These are phyloP conservation scores for Taurulus bubalis DNA, from an alignment of 2,113 vertebrate species.

Conservation along the genomic window DNA sequence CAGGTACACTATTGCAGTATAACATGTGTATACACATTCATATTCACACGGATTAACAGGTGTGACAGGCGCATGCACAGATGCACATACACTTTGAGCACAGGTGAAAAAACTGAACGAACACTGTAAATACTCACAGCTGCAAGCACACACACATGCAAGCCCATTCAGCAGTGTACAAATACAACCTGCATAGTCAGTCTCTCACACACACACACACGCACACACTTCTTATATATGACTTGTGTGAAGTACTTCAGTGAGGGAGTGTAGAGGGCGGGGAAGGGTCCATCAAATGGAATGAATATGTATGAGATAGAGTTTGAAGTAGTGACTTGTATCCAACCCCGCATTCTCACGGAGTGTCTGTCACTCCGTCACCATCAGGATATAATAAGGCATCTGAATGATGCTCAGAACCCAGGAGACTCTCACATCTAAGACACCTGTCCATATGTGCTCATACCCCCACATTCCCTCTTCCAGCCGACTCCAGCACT, in stretches of 20 bases:
- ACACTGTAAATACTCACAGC: conserved; percentile 7
- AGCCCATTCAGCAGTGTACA: not conserved
- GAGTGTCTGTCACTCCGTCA: conserved; percentile 72
- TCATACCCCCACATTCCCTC: conserved; percentile 48
- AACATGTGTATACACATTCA: conserved; percentile 17
- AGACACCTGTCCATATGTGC: conserved; percentile 74
- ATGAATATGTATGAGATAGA: conserved; percentile 75
- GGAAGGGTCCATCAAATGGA: conserved; percentile 75
- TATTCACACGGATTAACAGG: conserved; percentile 20
- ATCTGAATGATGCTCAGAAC: conserved; percentile 64
- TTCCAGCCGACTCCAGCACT: conserved; percentile 49
- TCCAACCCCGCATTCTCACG: conserved; percentile 62
- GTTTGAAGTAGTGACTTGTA: conserved; percentile 75
- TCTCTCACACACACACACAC: not conserved
- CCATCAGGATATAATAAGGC: conserved; percentile 75
- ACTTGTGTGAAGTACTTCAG: conserved; percentile 57
- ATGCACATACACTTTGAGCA: conserved; percentile 11
- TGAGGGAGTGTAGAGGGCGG: conserved; percentile 48
- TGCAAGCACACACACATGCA: not conserved
- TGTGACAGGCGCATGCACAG: conserved; percentile 19
- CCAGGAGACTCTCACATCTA: conserved; percentile 70
- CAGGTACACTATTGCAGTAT: conserved; percentile 14
- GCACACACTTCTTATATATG: conserved; percentile 48
- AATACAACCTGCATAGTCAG: not conserved
- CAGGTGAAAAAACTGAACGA: conserved; percentile 1